These are phyloP conservation scores for Tychaedon coryphoeus DNA, from an alignment of 2,113 vertebrate genomes.

Conservation along the genomic window DNA sequence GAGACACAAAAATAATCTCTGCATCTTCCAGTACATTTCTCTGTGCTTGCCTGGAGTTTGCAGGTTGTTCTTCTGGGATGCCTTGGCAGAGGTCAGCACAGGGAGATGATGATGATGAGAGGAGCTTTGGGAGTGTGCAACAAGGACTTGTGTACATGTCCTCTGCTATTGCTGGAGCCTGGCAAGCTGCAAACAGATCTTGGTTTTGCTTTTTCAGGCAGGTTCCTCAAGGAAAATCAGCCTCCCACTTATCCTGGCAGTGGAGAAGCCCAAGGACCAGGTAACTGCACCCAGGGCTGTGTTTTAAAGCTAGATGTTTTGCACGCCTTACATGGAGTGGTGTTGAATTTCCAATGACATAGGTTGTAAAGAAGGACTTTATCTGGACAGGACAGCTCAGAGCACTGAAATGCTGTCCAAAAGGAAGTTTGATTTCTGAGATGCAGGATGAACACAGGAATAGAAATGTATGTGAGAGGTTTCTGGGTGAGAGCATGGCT, in stretches of 20 bases:
- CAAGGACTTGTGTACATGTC: not conserved
- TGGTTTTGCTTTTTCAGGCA: conserved; percentile 12
- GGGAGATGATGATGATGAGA: not conserved
- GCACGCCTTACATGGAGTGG: not conserved
- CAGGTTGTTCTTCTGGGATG: not conserved
- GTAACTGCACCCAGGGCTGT: not conserved
- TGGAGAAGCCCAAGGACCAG: not conserved
- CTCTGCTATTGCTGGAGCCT: not conserved
- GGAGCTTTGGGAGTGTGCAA: not conserved
- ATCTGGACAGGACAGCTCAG: not conserved
- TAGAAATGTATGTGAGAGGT: not conserved
- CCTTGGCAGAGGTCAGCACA: not conserved
- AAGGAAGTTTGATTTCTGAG: not conserved
- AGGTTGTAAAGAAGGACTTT: not conserved
- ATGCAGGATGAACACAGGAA: not conserved
- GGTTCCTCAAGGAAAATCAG: not conserved
- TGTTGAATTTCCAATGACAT: not conserved
- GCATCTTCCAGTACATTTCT: not conserved
- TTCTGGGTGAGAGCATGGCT: not conserved
- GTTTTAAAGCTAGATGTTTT: not conserved
- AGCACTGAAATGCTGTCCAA: not conserved
- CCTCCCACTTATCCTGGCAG: not conserved
- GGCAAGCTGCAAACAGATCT: not conserved
- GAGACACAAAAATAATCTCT: not conserved
- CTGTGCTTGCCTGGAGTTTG: not conserved